phyloP scores from a whole-genome alignment of 2,113 vertebrate species.

The Melanocharis versteri region DNA sequence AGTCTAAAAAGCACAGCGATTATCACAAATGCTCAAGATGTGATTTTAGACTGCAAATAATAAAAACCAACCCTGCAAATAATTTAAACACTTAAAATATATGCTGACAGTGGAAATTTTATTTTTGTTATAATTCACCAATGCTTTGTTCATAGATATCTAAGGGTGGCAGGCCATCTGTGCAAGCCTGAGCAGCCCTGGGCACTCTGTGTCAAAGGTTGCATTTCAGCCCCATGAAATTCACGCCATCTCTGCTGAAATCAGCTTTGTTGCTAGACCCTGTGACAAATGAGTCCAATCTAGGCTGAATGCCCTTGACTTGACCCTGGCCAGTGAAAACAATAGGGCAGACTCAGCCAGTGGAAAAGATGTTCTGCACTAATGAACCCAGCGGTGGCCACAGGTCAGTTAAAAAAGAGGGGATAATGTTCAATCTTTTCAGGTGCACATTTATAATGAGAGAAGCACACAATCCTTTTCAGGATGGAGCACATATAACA shows the following conservation, averaged over 20 bases:
- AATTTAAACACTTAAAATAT: slow-evolving; percentile 83
- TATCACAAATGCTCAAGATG: slow-evolving; percentile 83
- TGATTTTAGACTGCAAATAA: slow-evolving; percentile 85
- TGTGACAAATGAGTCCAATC: slow-evolving; percentile 99
- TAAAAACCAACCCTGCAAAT: slow-evolving; percentile 63
- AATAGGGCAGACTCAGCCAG: slow-evolving; percentile 97
- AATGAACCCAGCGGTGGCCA: slow-evolving; percentile 95
- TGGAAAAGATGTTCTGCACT: slow-evolving; percentile 99
- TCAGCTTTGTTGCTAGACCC: slow-evolving; percentile 91
- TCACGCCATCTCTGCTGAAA: slow-evolving; percentile 88
- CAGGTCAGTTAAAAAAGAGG: slow-evolving; percentile 85
- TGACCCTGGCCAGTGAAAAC: slow-evolving; percentile 97
- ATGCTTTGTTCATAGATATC: slow-evolving; percentile 80
- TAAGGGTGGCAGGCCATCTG: slow-evolving; percentile 85
- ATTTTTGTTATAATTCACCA: slow-evolving; percentile 82
- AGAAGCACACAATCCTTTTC: slow-evolving; percentile 82
- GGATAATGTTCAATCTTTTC: slow-evolving; percentile 94
- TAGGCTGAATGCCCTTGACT: slow-evolving; percentile 98
- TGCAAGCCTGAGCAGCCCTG: slow-evolving; percentile 80
- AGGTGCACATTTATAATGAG: slow-evolving; percentile 99
- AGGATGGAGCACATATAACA: slow-evolving; percentile 76
- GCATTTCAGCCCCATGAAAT: slow-evolving; percentile 85
- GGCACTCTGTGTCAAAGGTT: slow-evolving; percentile 91
- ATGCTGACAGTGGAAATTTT: slow-evolving; percentile 81
- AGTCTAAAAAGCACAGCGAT: slow-evolving; percentile 86